Percentiles rank a stretch among this genome's conserved stretches.
phyloP scores from a whole-genome alignment of 2,888 invertebrate species.

The Hemicrepidius hirtus region DNA sequence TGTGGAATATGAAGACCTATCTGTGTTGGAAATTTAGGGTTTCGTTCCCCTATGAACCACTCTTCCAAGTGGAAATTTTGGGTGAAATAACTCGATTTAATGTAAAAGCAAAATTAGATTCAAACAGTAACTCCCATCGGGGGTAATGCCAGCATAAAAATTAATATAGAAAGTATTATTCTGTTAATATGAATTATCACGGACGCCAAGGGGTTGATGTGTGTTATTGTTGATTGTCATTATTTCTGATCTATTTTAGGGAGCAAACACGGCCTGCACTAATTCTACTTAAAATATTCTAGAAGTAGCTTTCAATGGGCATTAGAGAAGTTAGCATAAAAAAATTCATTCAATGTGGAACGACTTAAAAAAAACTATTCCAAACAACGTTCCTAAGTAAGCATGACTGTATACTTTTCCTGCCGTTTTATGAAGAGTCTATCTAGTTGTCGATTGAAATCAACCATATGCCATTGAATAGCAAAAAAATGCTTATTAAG shows the following conservation, averaged over 20 bases:
- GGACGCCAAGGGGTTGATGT: too few relatives aligned
- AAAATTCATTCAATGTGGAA: neutral
- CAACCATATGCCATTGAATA: neutral
- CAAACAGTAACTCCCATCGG: too few relatives aligned
- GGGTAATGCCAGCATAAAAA: too few relatives aligned
- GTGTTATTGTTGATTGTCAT: too few relatives aligned
- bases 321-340: too few relatives aligned
- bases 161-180: too few relatives aligned
- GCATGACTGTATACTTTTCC: neutral
- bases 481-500: neutral
- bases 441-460: neutral
- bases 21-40: conserved; percentile 2
- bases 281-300: too few relatives aligned
- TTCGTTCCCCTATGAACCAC: neutral
- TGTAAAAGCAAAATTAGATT: neutral
- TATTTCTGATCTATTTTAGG: too few relatives aligned
- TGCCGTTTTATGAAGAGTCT: neutral
- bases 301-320: neutral
- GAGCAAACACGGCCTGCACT: too few relatives aligned
- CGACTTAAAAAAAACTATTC: neutral
- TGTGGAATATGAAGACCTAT: conserved; percentile 9
- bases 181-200: too few relatives aligned
- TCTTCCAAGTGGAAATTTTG: neutral
- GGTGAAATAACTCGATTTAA: neutral
- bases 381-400: neutral